Evolutionary conservation across 2,888 invertebrate species (phyloP).

Genomic region (Clivina fossor): DNA sequence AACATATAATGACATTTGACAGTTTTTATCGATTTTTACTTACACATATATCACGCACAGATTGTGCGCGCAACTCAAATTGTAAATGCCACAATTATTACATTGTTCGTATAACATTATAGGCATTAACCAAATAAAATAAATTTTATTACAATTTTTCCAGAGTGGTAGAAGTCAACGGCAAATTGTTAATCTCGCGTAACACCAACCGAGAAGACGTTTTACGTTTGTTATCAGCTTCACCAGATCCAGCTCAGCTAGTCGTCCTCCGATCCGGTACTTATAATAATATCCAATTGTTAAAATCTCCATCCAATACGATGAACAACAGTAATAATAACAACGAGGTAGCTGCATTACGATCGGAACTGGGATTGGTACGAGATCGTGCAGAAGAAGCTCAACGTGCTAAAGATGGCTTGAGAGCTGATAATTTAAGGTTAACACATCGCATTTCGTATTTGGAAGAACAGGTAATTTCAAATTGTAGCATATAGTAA

Average conservation of each 20-base stretch:
- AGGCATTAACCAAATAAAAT: too few relatives aligned
- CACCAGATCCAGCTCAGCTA: constrained; percentile 64
- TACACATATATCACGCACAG: too few relatives aligned
- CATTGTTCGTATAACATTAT: too few relatives aligned
- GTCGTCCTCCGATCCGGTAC: constrained; percentile 61
- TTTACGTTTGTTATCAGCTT: constrained; percentile 63
- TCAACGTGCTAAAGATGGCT: constrained; percentile 63
- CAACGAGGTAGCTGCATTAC: constrained; percentile 58
- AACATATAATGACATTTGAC: too few relatives aligned
- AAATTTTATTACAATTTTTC: too few relatives aligned
- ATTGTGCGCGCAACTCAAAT: too few relatives aligned
- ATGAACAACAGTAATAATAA: constrained; percentile 34
- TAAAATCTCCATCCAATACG: constrained; percentile 38
- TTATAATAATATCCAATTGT: constrained; percentile 45
- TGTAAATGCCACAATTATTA: too few relatives aligned
- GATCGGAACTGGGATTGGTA: constrained; percentile 62
- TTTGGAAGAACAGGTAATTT: constrained; percentile 82
- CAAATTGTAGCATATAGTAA: not conserved
- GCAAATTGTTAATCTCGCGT: constrained; percentile 69
- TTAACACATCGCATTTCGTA: constrained; percentile 87
- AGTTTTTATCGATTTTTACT: too few relatives aligned
- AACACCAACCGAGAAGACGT: constrained; percentile 66
- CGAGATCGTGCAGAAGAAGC: constrained; percentile 65
- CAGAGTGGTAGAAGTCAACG: constrained; percentile 81
- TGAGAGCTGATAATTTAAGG: constrained; percentile 77